Evolutionary conservation across 1,140 invertebrate species (phyloP).

Genomic region (Caenorhabditis latens): DNA sequence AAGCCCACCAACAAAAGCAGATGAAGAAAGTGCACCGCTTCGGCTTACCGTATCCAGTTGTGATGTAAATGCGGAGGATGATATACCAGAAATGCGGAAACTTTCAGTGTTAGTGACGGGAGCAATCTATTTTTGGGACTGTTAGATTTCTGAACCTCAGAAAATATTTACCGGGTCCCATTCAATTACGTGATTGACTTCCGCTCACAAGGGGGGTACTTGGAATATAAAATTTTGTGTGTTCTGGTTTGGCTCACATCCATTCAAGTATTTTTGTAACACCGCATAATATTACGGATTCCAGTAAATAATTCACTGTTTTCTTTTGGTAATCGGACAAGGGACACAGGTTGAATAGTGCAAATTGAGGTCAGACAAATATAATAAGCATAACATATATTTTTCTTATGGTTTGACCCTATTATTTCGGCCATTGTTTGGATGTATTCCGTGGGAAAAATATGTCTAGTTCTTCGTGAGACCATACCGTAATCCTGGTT

Average conservation of each 20-base stretch:
- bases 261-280: not conserved
- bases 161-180: not conserved
- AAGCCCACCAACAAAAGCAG: not conserved
- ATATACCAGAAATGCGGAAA: slow-evolving; percentile 9
- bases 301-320: not conserved
- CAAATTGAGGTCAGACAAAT: not conserved
- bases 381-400: too few species aligned
- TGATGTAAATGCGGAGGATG: slow-evolving; percentile 12
- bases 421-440: too few species aligned
- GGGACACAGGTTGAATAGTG: not conserved
- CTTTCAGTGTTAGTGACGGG: slow-evolving; percentile 20
- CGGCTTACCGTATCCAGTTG: slow-evolving; percentile 50
- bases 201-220: not conserved
- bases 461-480: too few species aligned
- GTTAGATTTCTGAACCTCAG: not conserved
- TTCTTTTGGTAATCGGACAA: not conserved
- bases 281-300: not conserved
- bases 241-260: not conserved
- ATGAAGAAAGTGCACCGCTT: slow-evolving; percentile 11
- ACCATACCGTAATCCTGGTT: too few species aligned
- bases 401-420: too few species aligned
- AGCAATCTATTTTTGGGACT: not conserved
- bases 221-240: not conserved
- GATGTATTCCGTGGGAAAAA: too few species aligned
- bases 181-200: not conserved